A percentile compares a stretch with the other conserved stretches of the same genome.
phyloP scores from a whole-genome alignment of 1,140 invertebrate genomes.

The Teleopsis dalmanni region DNA sequence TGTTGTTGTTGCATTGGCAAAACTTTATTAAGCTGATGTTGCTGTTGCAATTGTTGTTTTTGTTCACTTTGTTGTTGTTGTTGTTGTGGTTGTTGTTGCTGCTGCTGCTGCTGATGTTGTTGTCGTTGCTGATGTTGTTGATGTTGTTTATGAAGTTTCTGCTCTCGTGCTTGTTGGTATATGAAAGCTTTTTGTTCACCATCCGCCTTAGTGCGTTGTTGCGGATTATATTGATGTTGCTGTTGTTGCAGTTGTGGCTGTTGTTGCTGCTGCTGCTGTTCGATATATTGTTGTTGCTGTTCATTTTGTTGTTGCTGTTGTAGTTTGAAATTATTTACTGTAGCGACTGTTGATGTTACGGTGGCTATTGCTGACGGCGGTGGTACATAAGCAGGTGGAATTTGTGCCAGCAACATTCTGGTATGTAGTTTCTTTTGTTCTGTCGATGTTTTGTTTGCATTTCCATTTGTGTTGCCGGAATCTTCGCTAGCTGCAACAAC shows the following conservation, averaged over 20 bases:
- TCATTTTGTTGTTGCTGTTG: constrained; percentile 8
- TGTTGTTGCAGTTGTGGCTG: constrained; percentile 6
- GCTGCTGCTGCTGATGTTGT: too few species aligned
- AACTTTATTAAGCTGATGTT: constrained; percentile 3
- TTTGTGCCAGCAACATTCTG: constrained; percentile 11
- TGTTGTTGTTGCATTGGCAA: background rate
- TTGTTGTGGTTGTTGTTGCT: constrained; percentile 8
- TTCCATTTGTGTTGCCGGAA: background rate
- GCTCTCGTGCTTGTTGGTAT: constrained; percentile 13
- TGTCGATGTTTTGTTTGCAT: background rate
- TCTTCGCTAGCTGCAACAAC: background rate
- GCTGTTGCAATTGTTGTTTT: constrained; percentile 11
- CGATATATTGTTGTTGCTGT: background rate
- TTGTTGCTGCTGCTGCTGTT: constrained; percentile 5
- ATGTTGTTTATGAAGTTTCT: constrained; percentile 11
- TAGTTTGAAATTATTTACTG: background rate
- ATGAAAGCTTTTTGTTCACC: constrained; percentile 11
- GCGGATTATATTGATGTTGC: constrained; percentile 9
- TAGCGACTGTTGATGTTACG: constrained; percentile 1
- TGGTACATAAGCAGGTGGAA: constrained; percentile 13
- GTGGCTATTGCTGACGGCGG: constrained; percentile 7
- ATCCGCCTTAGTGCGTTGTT: constrained; percentile 15
- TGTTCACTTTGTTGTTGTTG: too few species aligned
- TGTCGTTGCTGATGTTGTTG: constrained; percentile 8
- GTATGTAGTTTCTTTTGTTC: constrained; percentile 5